phyloP scores from a whole-genome alignment of 2,113 vertebrate genomes.

The Ramphastos sulfuratus region DNA sequence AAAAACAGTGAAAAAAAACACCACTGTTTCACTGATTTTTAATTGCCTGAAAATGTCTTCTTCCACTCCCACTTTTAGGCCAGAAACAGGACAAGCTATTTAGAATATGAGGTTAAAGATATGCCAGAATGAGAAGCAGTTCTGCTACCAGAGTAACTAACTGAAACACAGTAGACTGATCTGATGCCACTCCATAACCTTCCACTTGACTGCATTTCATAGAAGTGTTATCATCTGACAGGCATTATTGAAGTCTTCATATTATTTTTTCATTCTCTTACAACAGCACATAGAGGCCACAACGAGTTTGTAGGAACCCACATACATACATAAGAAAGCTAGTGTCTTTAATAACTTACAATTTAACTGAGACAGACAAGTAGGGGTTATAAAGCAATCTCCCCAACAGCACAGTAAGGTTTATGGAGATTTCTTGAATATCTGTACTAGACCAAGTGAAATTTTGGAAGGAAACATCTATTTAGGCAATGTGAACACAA shows the following conservation, averaged over 20 bases:
- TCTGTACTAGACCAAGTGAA: not conserved
- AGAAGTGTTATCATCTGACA: not conserved
- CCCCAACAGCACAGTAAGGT: not conserved
- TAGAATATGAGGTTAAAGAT: not conserved
- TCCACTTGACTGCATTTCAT: not conserved
- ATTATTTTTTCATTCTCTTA: not conserved
- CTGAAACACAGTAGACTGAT: fast-evolving
- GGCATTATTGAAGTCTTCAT: not conserved
- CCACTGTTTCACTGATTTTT: not conserved
- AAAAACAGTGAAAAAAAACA: not conserved
- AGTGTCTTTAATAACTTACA: not conserved
- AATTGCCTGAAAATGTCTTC: not conserved
- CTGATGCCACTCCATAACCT: not conserved
- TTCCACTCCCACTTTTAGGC: not conserved
- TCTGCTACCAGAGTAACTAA: not conserved
- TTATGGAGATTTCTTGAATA: not conserved
- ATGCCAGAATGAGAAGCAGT: not conserved
- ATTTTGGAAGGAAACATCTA: not conserved
- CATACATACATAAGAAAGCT: fast-evolving
- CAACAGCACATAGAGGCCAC: not conserved
- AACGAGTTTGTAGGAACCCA: not conserved
- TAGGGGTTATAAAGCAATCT: not conserved
- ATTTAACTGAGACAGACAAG: not conserved
- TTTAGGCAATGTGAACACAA: not conserved
- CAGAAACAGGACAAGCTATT: fast-evolving